Conservation (phyloP, 2,797 vertebrate genomes). For the Otolemur crassicaudatus region DNA sequence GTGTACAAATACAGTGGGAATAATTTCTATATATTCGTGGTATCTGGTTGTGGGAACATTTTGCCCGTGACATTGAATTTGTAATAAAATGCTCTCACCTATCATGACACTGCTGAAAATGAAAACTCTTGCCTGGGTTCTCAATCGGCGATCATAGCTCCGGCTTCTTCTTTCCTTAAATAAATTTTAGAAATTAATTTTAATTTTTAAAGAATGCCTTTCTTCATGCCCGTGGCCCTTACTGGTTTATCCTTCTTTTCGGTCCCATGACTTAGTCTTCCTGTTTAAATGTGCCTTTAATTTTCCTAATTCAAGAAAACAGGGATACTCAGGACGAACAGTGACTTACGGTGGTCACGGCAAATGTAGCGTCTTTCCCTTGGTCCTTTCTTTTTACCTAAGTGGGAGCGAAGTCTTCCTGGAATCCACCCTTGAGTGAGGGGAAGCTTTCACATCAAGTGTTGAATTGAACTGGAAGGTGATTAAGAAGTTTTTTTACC, state of each 20-base stretch:
- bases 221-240: background rate
- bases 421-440: background rate
- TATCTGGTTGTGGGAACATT: background rate
- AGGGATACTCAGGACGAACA: background rate
- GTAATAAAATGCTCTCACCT: background rate
- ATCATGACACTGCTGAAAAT: background rate
- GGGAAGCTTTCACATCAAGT: background rate
- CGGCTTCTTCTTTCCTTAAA: background rate
- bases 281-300: background rate
- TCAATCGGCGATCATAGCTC: background rate
- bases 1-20: background rate
- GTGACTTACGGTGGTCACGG: background rate
- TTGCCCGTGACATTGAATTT: background rate
- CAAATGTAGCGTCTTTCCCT: background rate
- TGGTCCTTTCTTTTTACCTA: background rate
- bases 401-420: background rate
- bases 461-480: slow-evolving; percentile 33
- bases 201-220: slow-evolving; percentile 8
- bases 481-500: slow-evolving; percentile 54
- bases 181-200: slow-evolving; percentile 9
- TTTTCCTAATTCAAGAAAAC: background rate
- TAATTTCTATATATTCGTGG: background rate
- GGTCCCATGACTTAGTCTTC: background rate
- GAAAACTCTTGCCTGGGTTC: background rate
- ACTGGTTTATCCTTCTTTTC: background rate